Conservation (phyloP, 2,113 vertebrate genomes). For the Phyllostomus discolor region DNA sequence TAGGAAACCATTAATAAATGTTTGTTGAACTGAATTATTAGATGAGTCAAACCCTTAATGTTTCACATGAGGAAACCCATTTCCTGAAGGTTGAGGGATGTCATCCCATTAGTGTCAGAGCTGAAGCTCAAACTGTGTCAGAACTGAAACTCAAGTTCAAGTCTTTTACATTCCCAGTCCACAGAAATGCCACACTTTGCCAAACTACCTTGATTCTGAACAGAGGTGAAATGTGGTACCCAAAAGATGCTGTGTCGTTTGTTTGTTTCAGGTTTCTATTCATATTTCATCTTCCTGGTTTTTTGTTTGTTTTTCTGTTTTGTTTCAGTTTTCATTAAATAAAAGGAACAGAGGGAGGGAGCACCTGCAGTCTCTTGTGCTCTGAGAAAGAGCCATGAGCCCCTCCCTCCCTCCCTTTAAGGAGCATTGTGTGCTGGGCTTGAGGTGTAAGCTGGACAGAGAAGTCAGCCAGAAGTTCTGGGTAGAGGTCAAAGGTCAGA, state of each 20-base stretch:
- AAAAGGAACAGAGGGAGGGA: not conserved
- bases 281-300: not conserved
- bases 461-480: not conserved
- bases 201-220: not conserved
- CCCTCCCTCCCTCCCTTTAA: not conserved
- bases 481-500: not conserved
- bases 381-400: not conserved
- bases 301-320: not conserved
- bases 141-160: not conserved
- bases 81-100: not conserved
- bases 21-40: not conserved
- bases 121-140: not conserved
- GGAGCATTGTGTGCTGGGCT: not conserved
- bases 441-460: not conserved
- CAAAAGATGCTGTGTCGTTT: not conserved
- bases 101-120: not conserved
- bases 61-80: not conserved
- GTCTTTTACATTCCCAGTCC: not conserved
- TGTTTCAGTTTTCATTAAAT: constrained; percentile 56
- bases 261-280: not conserved
- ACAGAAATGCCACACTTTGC: not conserved
- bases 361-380: not conserved
- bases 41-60: not conserved
- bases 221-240: not conserved
- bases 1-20: not conserved